Base-by-base conservation (phyloP, 1,140 invertebrate species). In the Neodiprion lecontei region DNA sequence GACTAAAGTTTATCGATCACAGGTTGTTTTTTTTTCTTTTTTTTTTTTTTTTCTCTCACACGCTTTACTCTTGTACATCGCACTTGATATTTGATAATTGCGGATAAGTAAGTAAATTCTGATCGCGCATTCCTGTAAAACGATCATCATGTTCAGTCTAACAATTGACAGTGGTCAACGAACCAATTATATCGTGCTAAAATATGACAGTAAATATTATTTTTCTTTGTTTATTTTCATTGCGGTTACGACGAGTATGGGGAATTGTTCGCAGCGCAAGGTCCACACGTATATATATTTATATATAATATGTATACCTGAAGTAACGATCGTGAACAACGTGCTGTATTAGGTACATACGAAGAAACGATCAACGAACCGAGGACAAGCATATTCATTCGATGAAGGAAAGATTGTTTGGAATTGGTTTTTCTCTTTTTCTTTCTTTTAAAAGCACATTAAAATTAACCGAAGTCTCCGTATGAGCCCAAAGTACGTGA, bases 191-290 rank as follows among this genome's bases (percentile, higher is more conserved):
- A 40, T 40, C 28, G 28, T 40, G 28, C 28, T 40, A 40, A 40
- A 40, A 40, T 40, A 40, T 40, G 28, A 40, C 28, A 40, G 28
- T 40, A 40, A 40, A 3, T 3, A 40, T 40, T 3, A 3, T 40
- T 3, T 48, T 69, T 68, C 70, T n/a, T 73, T 61, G 23, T 50
- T 50, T 74, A 50, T 74, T 75, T 66, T 48, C 49, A 67, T 77
- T 47, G 14, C 5, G 49, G 68, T 79, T 82, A 81, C 80, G 79
- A 82, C 79, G 75, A 82, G 83, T 85, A 82, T 82, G 81, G 82
- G 82, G 78, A 80, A 84, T 83, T 85, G 84, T 84, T 85, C 82
- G 83, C 84, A 85, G 80, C 79, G 82, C 82, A 84, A 78, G 79
- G 77, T 84, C 75, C 79, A 79, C 79, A 80, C 74, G 76, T 76